Percentiles rank a stretch among this genome's conserved stretches.
phyloP scores from a whole-genome alignment of 2,888 invertebrate genomes.

The Polylopha cassiicola region DNA sequence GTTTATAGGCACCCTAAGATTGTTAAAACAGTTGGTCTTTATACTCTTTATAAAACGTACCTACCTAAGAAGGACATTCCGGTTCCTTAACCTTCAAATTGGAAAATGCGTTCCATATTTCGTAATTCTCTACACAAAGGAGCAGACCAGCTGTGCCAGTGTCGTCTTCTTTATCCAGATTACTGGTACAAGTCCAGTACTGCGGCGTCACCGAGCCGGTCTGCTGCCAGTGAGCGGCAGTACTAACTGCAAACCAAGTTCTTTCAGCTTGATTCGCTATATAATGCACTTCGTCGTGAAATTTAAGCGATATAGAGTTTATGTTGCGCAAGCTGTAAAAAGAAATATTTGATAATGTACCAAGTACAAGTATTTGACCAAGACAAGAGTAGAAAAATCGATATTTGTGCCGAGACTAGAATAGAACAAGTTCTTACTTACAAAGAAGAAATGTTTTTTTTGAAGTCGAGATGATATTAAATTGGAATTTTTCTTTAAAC shows the following conservation, averaged over 20 bases:
- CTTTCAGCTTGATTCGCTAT: conserved; percentile 38
- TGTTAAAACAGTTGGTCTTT: too few relatives aligned
- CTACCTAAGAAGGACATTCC: too few relatives aligned
- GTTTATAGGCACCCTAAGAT: too few relatives aligned
- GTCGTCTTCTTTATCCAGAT: conserved; percentile 33
- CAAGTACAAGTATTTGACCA: too few relatives aligned
- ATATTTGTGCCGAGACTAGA: too few relatives aligned
- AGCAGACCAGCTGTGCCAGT: conserved; percentile 36
- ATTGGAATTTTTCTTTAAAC: too few relatives aligned
- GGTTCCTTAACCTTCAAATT: conserved; percentile 55
- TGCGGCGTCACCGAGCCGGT: conserved; percentile 28
- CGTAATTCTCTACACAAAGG: conserved; percentile 41
- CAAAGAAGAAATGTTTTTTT: too few relatives aligned
- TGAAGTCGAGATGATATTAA: too few relatives aligned
- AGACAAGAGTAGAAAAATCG: too few relatives aligned
- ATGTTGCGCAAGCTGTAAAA: conserved; percentile 50
- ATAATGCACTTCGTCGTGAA: conserved; percentile 35
- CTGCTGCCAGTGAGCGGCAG: conserved; percentile 46
- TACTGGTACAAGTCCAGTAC: conserved; percentile 49
- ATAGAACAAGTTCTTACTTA: too few relatives aligned
- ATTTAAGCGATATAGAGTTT: conserved; percentile 47
- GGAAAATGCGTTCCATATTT: conserved; percentile 49
- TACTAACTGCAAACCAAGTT: conserved; percentile 49
- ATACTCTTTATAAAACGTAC: too few relatives aligned
- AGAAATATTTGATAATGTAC: too few relatives aligned